These are phyloP conservation scores for Lacerta bilineata DNA, from an alignment of 2,797 vertebrate species.

Conservation along the genomic window DNA sequence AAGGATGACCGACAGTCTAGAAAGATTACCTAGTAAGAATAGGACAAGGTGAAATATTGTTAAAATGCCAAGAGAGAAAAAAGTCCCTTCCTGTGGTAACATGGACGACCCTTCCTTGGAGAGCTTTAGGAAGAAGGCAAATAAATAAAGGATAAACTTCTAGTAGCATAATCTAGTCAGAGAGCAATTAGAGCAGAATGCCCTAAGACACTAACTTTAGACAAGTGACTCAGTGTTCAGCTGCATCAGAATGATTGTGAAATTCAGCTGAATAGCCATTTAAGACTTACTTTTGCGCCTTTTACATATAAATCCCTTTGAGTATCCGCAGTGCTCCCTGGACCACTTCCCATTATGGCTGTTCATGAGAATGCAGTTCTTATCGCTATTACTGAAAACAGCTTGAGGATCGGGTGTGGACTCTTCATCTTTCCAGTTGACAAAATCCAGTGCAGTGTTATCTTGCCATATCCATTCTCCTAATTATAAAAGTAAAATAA, in stretches of 20 bases:
- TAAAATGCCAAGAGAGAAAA: background rate
- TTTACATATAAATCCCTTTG: constrained; percentile 91
- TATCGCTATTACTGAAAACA: constrained; percentile 50
- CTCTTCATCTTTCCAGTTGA: constrained; percentile 88
- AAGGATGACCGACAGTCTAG: background rate
- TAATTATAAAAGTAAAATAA: constrained; percentile 73
- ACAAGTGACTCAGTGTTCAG: too few relatives aligned
- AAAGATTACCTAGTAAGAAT: background rate
- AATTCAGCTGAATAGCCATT: background rate
- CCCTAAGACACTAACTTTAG: background rate
- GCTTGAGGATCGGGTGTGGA: constrained; percentile 16
- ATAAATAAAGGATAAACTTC: background rate
- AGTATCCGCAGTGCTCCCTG: constrained; percentile 80
- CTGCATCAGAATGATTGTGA: background rate
- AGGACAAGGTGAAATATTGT: background rate
- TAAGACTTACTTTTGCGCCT: constrained; percentile 87
- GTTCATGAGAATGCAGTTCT: constrained; percentile 84
- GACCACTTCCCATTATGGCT: constrained; percentile 86
- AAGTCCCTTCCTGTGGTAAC: background rate
- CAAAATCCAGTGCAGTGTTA: constrained; percentile 86
- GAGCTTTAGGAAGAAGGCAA: background rate
- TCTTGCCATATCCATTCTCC: constrained; percentile 93
- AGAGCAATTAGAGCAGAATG: background rate
- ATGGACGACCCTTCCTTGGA: background rate
- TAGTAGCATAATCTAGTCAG: background rate